These are phyloP conservation scores for Cepaea nemoralis DNA, from an alignment of 1,140 invertebrate species.

Conservation along the genomic window DNA sequence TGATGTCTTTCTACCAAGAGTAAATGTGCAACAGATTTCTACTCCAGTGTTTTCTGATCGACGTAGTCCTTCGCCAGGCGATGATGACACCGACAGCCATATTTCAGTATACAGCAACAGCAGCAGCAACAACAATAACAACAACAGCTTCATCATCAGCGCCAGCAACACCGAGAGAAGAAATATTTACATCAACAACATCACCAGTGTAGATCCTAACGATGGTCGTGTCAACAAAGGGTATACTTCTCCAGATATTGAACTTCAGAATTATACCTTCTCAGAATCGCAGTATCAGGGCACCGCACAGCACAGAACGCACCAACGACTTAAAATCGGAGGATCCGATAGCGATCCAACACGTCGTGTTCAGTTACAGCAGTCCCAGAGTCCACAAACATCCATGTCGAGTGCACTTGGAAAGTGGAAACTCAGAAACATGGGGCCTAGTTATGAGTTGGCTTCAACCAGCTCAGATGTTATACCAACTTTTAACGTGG, in stretches of 20 bases:
- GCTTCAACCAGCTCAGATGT: slow-evolving; percentile 31
- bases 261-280: slow-evolving; percentile 56
- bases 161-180: slow-evolving; percentile 20
- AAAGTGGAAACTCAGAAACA: slow-evolving; percentile 38
- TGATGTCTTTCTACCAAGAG: neutral
- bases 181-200: slow-evolving; percentile 16
- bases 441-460: slow-evolving; percentile 41
- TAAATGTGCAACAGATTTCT: slow-evolving; percentile 4
- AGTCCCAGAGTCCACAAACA: neutral
- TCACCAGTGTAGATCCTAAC: slow-evolving; percentile 9
- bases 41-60: slow-evolving; percentile 2
- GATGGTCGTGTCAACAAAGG: slow-evolving; percentile 63
- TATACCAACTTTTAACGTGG: slow-evolving; percentile 33
- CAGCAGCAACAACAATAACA: slow-evolving; percentile 5
- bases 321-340: slow-evolving; percentile 8
- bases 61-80: neutral
- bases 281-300: slow-evolving; percentile 14
- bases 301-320: neutral
- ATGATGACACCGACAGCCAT: neutral
- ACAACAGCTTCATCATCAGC: neutral
- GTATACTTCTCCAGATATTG: slow-evolving; percentile 66
- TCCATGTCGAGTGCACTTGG: slow-evolving; percentile 3
- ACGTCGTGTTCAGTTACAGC: neutral
- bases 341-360: neutral
- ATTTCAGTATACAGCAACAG: neutral